phyloP scores from a whole-genome alignment of 2,113 vertebrate genomes.

The Corynorhinus townsendii region DNA sequence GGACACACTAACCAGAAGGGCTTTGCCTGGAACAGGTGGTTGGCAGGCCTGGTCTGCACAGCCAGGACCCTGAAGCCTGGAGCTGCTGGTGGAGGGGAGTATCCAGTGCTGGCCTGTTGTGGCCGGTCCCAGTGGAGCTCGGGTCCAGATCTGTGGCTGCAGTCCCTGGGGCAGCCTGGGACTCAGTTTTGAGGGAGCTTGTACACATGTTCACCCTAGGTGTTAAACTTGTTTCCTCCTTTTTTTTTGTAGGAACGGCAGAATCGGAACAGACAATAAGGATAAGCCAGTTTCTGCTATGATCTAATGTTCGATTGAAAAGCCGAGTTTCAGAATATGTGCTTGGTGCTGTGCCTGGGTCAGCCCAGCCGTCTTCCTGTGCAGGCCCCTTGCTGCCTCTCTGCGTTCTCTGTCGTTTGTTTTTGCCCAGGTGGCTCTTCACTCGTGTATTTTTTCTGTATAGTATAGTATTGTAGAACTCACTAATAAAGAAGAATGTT shows the following conservation, averaged over 20 bases:
- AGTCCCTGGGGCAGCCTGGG: rapidly evolving
- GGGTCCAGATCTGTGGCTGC: not conserved
- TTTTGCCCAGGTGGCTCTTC: constrained; percentile 79
- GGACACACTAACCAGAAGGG: not conserved
- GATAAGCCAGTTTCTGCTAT: constrained; percentile 84
- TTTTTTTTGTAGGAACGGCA: constrained; percentile 89
- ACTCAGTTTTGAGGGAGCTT: rapidly evolving
- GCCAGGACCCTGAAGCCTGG: not conserved
- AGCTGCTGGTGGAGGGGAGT: not conserved
- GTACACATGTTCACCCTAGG: rapidly evolving
- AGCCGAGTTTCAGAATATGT: constrained; percentile 60
- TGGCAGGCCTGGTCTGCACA: not conserved
- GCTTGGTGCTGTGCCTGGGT: constrained; percentile 86
- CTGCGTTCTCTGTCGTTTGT: constrained; percentile 80
- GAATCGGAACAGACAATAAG: constrained; percentile 93
- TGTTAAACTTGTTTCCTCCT: not conserved
- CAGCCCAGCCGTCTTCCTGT: constrained; percentile 84
- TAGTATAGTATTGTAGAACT: constrained; percentile 81
- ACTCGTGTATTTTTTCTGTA: constrained; percentile 82
- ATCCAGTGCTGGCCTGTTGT: not conserved
- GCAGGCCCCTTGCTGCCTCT: constrained; percentile 86
- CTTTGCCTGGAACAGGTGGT: not conserved
- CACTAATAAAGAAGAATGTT: constrained; percentile 84
- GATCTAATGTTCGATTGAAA: constrained; percentile 71
- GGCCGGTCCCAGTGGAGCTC: rapidly evolving